Base-by-base conservation (phyloP, 1,140 invertebrate species). In the Mesaphorura yosii region DNA sequence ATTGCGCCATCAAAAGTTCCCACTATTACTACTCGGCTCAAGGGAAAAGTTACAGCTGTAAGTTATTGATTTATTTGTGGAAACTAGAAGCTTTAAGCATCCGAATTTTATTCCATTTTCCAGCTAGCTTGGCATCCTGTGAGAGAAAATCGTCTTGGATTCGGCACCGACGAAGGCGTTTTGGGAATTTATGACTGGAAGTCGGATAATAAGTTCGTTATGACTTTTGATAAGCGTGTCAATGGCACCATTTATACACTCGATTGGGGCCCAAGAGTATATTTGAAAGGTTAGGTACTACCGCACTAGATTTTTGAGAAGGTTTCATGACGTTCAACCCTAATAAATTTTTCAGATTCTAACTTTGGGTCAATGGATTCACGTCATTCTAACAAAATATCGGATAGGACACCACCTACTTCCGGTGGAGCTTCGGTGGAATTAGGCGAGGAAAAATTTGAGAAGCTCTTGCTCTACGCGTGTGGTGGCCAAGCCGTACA, bases 121-220 rank as follows among this genome's bases (percentile, higher is more conserved):
- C 38, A 61, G 59, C 22, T 62, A 7, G 49, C 50, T 3, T 62
- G 60, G 60, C 56, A 62, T 54, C 56, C 60, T 6, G 12, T 12
- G 14, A 31, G 29, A 15, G 57, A 62, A 6, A 55, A 57, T 23
- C 27, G 26, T 20, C 38, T 62, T 19, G 60, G 46, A 5, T 47
- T 58, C 19, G 60, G 60, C 10, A 62, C 60, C 0, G 48, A 54
- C n/a, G 53, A 53, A 17, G 60, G 60, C 6, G 46, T 59, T 27
- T 17, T 62, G n/a, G 60, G 53, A 12, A 19, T 55, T 3, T 62
- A 47, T 23, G 54, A 62, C n/a, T 48, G 31, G 26, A 37, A 46
- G 28, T 56, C 48, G 15, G 48, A 55, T 2, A 56, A 44, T 27
- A 48, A 41, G 40, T 38, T 17, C 25, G 29, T 38, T 4, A 42